Conservation (phyloP, 2,113 vertebrate species). For the Cephalopterus ornatus region DNA sequence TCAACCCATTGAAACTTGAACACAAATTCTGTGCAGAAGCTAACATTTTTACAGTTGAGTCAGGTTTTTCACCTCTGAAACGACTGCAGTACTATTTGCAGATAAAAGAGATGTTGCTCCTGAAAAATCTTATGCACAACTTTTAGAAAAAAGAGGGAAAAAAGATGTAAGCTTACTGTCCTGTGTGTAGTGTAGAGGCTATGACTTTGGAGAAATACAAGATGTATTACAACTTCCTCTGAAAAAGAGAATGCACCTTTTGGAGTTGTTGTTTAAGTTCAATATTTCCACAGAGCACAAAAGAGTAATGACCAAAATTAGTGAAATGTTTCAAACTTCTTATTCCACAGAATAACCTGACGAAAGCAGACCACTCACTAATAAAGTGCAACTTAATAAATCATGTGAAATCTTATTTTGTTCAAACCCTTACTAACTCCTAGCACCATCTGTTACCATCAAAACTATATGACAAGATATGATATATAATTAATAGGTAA, state of each 20-base stretch:
- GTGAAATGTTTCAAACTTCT: constrained; percentile 76
- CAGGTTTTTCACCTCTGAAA: background rate
- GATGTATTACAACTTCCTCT: background rate
- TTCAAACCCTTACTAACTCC: constrained; percentile 89
- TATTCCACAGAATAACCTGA: constrained; percentile 78
- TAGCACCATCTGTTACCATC: constrained; percentile 96
- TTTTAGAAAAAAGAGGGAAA: background rate
- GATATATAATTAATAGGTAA: constrained; percentile 99
- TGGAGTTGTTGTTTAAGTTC: constrained; percentile 1
- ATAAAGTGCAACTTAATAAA: constrained; percentile 98
- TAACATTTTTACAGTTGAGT: background rate
- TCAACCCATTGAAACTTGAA: background rate
- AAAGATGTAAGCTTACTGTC: background rate
- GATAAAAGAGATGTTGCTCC: background rate
- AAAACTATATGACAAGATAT: constrained; percentile 97
- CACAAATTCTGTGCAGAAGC: background rate
- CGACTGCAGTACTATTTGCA: background rate
- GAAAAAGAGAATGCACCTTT: constrained; percentile 1
- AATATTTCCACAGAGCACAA: constrained; percentile 29
- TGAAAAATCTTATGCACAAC: background rate
- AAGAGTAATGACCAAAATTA: constrained; percentile 75
- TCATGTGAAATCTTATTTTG: constrained; percentile 88
- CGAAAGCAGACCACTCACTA: constrained; percentile 84
- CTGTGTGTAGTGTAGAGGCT: background rate
- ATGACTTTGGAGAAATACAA: constrained; percentile 10